phyloP scores from a whole-genome alignment of 1,140 invertebrate species.

The Temnothorax curvispinosus region DNA sequence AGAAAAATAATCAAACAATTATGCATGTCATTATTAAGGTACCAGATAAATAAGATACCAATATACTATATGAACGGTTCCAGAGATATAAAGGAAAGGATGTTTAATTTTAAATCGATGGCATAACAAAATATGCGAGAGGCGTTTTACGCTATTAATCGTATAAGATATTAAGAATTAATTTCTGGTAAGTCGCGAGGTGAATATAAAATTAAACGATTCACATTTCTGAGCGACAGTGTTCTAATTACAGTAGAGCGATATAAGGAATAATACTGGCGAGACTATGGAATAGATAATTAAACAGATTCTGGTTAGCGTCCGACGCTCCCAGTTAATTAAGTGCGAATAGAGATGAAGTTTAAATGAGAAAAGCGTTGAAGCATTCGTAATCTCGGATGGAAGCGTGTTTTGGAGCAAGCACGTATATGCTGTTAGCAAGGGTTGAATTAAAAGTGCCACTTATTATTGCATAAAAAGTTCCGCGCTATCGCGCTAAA shows the following conservation, averaged over 20 bases:
- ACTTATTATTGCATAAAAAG: conserved; percentile 55
- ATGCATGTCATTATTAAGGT: background rate
- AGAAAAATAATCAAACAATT: background rate
- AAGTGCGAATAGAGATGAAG: conserved; percentile 58
- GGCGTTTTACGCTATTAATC: background rate
- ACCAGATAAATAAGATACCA: background rate
- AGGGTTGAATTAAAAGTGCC: conserved; percentile 56
- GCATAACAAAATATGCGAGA: background rate
- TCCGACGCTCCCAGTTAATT: conserved; percentile 61
- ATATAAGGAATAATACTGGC: conserved; percentile 58
- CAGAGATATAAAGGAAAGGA: background rate
- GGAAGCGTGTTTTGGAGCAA: background rate
- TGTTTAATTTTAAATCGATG: background rate
- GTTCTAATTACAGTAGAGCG: background rate
- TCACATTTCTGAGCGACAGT: background rate
- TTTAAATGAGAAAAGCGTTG: conserved; percentile 68
- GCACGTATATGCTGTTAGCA: background rate
- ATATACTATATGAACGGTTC: background rate
- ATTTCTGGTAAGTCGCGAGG: background rate
- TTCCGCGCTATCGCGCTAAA: conserved; percentile 13
- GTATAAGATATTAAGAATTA: conserved; percentile 16
- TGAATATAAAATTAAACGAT: conserved; percentile 32
- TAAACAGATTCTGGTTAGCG: conserved; percentile 62
- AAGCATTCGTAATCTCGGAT: conserved; percentile 55
- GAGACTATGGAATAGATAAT: conserved; percentile 64